Evolutionary conservation across 2,888 invertebrate species (phyloP), one percentile per base, ranked within the genome.

Genomic region (Ferdinandea cuprea): DNA sequence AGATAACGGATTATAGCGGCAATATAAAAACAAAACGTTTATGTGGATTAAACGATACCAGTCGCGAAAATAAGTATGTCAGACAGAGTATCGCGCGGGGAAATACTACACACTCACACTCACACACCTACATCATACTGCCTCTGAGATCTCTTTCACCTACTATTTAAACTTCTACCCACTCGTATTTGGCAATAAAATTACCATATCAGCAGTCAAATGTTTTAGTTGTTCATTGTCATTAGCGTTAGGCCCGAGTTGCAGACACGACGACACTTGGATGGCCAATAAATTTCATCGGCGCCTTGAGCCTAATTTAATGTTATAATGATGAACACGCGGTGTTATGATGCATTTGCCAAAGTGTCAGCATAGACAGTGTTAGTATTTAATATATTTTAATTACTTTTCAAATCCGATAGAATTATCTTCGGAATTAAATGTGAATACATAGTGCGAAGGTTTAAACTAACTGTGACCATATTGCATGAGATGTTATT

Each of bases 251-350:
- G 37, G 50, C 37, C 56, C 32, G 42, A n/a, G 35, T 65, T 78
- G 28, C 56, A 32, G 56, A 48, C 17, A 25, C 25, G 25, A 48
- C 59, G 65, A 72, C 59, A 58, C 42, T 65, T 65, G 63, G 58
- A 69, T 69, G 63, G 76, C 40, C 50, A 46, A 30, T 58, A 69
- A 59, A 73, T 56, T 58, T 48, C 56, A 56, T 30, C 8, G 35
- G n/a, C 30, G 46, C 81, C 81, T 81, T 81, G 81, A 30, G 66
- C 61, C 54, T 77, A 61, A 66, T 77, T 76, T 50, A 25, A 71
- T 69, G 37, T 15, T 59, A 42, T 30, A 59, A 42, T 54, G 37
- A 19, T 46, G 37, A 30, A 28, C 37, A 46, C 28, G 30, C 19
- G 19, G 30, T 19, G 32, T 46, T 56, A 30, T n/a, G 71, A 71